These are phyloP conservation scores for Pogonophryne albipinna DNA, from an alignment of 2,797 vertebrate genomes.

Conservation along the genomic window DNA sequence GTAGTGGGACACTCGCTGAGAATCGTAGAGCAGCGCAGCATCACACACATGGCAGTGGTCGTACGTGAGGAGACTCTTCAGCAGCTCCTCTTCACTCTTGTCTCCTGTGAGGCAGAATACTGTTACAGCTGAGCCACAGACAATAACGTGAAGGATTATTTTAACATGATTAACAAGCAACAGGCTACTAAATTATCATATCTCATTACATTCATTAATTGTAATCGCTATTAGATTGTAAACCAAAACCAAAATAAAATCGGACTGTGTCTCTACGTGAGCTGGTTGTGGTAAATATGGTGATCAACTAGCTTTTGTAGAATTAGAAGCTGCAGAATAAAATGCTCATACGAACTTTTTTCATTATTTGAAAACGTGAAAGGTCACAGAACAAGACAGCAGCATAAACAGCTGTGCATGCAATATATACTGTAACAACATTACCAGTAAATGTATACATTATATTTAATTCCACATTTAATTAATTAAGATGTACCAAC, in stretches of 20 bases:
- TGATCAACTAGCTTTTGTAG: neutral
- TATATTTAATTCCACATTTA: neutral
- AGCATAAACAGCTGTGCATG: neutral
- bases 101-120: slow-evolving; percentile 56
- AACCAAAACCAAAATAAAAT: no score
- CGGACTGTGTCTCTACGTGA: neutral
- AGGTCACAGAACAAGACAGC: neutral
- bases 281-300: neutral
- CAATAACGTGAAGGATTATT: neutral
- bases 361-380: neutral
- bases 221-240: no score
- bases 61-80: slow-evolving; percentile 85
- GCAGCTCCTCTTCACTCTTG: slow-evolving; percentile 60
- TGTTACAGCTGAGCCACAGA: neutral
- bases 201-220: neutral
- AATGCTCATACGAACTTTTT: neutral
- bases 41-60: slow-evolving; percentile 90
- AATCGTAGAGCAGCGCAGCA: slow-evolving; percentile 86
- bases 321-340: neutral
- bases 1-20: slow-evolving; percentile 90
- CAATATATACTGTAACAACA: neutral
- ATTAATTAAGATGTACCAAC: neutral
- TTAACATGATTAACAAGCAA: neutral
- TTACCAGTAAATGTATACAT: neutral
- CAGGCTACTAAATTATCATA: neutral